phyloP scores from a whole-genome alignment of 2,888 invertebrate genomes.

The Apodemia hepburni region DNA sequence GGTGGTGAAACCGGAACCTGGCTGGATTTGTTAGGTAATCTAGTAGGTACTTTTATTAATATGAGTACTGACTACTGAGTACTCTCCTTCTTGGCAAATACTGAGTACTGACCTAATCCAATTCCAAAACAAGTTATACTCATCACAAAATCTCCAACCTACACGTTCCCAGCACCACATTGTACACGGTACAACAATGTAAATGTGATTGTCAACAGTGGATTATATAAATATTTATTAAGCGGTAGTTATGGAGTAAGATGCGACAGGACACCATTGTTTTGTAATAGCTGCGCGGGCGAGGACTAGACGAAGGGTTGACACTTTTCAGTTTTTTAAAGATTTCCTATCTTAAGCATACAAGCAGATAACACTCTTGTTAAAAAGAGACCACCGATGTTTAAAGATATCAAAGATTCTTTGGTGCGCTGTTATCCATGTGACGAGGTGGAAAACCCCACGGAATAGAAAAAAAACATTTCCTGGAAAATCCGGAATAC shows the following conservation, averaged over 20 bases:
- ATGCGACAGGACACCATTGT: conserved; percentile 66
- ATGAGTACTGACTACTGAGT: not conserved
- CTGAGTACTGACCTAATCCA: conserved; percentile 46
- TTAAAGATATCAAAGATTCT: too few relatives aligned
- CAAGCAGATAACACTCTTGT: too few relatives aligned
- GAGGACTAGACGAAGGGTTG: conserved; percentile 34
- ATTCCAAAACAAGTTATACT: conserved; percentile 62
- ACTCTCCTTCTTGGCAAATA: not conserved
- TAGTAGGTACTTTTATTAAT: not conserved
- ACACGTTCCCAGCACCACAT: conserved; percentile 54
- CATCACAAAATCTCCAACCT: conserved; percentile 58
- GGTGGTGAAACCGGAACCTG: too few relatives aligned
- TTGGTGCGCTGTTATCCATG: too few relatives aligned
- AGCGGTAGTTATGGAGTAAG: conserved; percentile 50
- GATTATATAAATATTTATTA: conserved; percentile 77
- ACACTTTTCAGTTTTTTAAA: conserved; percentile 17
- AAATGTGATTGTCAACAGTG: conserved; percentile 74
- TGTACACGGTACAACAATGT: conserved; percentile 47
- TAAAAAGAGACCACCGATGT: too few relatives aligned
- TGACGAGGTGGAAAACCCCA: too few relatives aligned
- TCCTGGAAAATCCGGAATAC: too few relatives aligned
- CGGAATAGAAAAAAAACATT: too few relatives aligned
- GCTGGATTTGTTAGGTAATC: not conserved
- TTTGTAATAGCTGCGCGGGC: conserved; percentile 46
- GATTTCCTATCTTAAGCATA: too few relatives aligned